Percentiles rank a stretch among this genome's conserved stretches.
Evolutionary conservation across 2,888 invertebrate genomes (phyloP).

Genomic region (Marronus borbonicus): DNA sequence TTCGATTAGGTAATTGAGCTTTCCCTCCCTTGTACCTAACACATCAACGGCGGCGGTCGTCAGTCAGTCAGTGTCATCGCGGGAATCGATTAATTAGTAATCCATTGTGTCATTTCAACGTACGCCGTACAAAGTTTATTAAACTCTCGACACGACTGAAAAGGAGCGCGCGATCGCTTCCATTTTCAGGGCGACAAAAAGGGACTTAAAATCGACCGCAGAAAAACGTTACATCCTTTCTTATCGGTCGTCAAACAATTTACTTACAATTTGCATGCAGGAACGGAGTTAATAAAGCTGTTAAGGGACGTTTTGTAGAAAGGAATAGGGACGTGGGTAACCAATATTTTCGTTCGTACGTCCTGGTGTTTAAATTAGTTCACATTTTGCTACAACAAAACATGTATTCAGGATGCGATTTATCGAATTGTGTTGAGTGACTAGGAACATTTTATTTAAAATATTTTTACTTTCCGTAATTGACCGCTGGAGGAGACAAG

Average conservation of each 20-base stretch:
- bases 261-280: neutral
- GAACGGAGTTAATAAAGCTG: neutral
- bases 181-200: constrained; percentile 30
- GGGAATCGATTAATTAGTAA: constrained; percentile 39
- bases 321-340: too few species aligned
- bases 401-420: too few species aligned
- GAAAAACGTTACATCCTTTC: constrained; percentile 26
- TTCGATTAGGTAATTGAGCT: constrained; percentile 40
- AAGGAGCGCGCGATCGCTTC: constrained; percentile 23
- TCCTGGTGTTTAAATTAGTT: too few species aligned
- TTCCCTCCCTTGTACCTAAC: neutral
- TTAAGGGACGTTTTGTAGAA: neutral
- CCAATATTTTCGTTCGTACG: too few species aligned
- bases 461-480: too few species aligned
- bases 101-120: constrained; percentile 30
- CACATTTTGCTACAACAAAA: too few species aligned
- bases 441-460: too few species aligned
- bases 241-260: constrained; percentile 24
- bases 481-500: too few species aligned
- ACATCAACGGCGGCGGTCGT: neutral
- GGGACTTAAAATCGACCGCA: constrained; percentile 35
- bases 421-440: too few species aligned
- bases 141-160: constrained; percentile 19
- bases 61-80: constrained; percentile 23
- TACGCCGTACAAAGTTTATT: constrained; percentile 32